phyloP scores from a whole-genome alignment of 2,113 vertebrate species.

The Carettochelys insculpta region DNA sequence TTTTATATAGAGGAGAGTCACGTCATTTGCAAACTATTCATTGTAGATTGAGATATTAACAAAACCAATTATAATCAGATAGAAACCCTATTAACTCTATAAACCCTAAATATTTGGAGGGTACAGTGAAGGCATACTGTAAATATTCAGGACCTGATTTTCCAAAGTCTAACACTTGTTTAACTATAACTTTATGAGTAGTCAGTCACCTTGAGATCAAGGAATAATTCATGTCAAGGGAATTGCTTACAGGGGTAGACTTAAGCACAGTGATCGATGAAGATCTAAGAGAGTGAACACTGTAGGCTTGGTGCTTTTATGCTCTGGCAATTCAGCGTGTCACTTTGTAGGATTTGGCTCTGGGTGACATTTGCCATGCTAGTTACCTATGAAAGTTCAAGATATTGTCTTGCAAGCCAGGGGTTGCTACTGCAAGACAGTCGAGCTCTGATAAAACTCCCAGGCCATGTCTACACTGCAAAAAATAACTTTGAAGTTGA shows the following conservation, averaged over 20 bases:
- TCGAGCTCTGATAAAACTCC: background rate
- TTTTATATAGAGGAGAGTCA: background rate
- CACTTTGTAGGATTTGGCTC: fast-evolving
- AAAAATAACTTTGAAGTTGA: too few species aligned
- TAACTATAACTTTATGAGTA: background rate
- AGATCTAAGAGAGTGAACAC: fast-evolving
- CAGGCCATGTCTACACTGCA: too few species aligned
- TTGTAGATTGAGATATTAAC: background rate
- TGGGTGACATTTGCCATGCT: fast-evolving
- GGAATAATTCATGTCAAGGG: background rate
- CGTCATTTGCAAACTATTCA: background rate
- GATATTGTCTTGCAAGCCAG: background rate
- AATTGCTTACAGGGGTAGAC: fast-evolving
- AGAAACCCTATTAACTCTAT: background rate
- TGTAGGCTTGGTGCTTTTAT: background rate
- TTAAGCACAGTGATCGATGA: fast-evolving
- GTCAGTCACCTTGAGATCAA: background rate
- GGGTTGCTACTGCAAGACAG: background rate
- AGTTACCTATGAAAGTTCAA: background rate
- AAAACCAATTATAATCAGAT: background rate
- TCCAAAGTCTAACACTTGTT: background rate
- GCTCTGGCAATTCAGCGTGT: background rate
- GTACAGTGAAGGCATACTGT: background rate
- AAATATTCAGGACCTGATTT: background rate
- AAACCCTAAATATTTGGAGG: background rate